A percentile compares a stretch with the other conserved stretches of the same genome.
Conservation (phyloP, 2,797 vertebrate genomes). For the Urophycis tenuis region DNA sequence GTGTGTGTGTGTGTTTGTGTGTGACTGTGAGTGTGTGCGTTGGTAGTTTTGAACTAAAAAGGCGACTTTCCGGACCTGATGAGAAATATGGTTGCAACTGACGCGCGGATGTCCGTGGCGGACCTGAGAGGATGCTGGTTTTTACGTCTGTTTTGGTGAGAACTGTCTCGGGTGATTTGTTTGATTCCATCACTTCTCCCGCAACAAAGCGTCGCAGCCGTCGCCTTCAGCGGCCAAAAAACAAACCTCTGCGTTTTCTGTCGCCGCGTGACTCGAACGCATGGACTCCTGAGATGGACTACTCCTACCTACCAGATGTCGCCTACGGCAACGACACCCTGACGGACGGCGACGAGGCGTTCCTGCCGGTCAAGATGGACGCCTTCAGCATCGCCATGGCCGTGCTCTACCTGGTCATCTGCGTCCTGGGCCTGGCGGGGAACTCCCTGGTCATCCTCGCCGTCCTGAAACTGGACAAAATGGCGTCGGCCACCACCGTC, state of each 20-base stretch:
- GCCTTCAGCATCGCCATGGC: slow-evolving; percentile 59
- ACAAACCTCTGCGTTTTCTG: no score
- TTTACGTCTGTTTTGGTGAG: neutral
- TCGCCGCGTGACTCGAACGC: neutral
- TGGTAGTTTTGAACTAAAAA: neutral
- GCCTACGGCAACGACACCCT: slow-evolving; percentile 46
- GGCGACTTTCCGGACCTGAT: neutral
- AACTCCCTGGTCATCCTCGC: slow-evolving; percentile 65
- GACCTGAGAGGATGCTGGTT: neutral
- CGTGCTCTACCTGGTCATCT: slow-evolving; percentile 63
- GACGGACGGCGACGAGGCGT: slow-evolving; percentile 21
- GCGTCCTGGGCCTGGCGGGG: slow-evolving; percentile 63
- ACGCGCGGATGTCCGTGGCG: slow-evolving; percentile 18
- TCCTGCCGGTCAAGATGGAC: slow-evolving; percentile 12
- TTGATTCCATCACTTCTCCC: neutral
- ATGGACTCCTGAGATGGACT: slow-evolving; percentile 49
- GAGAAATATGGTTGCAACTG: neutral
- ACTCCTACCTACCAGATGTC: slow-evolving; percentile 16
- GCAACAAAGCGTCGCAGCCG: no score
- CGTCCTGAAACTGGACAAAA: slow-evolving; percentile 68
- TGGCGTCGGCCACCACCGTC: slow-evolving; percentile 69
- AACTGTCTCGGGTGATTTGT: neutral
- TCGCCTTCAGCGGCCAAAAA: no score
- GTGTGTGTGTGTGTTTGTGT: neutral
- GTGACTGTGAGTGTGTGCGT: no score